Evolutionary conservation across 2,888 invertebrate species (phyloP).

Genomic region (Rhagonycha lutea): DNA sequence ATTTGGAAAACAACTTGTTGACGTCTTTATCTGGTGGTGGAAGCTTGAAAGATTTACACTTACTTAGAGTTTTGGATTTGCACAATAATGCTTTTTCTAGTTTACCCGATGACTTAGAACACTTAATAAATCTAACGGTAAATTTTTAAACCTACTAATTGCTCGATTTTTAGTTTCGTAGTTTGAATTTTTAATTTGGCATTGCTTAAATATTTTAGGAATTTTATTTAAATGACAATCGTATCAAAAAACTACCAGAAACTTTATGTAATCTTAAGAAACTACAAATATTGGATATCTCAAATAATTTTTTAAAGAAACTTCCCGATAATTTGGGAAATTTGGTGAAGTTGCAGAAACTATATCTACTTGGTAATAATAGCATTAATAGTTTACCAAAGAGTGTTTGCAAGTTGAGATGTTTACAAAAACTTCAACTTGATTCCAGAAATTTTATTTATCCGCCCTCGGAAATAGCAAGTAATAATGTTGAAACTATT

Average conservation of each 20-base stretch:
- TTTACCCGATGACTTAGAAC: conserved; percentile 68
- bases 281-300: conserved; percentile 70
- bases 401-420: conserved; percentile 67
- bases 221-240: conserved; percentile 75
- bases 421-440: conserved; percentile 64
- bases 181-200: neutral
- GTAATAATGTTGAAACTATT: conserved; percentile 65
- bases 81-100: conserved; percentile 67
- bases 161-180: conserved; percentile 1
- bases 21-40: conserved; percentile 73
- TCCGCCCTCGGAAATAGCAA: conserved; percentile 66
- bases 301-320: conserved; percentile 68
- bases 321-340: conserved; percentile 68
- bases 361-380: conserved; percentile 66
- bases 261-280: conserved; percentile 66
- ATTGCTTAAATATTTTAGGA: conserved; percentile 58
- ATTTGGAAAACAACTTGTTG: conserved; percentile 71
- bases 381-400: conserved; percentile 65
- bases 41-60: conserved; percentile 68
- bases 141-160: conserved; percentile 28
- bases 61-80: conserved; percentile 69
- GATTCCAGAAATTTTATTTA: conserved; percentile 66
- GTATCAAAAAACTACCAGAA: conserved; percentile 69
- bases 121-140: conserved; percentile 70
- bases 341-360: conserved; percentile 62